Conservation (phyloP, 2,888 invertebrate genomes). For the Sarcophaga subvicina region DNA sequence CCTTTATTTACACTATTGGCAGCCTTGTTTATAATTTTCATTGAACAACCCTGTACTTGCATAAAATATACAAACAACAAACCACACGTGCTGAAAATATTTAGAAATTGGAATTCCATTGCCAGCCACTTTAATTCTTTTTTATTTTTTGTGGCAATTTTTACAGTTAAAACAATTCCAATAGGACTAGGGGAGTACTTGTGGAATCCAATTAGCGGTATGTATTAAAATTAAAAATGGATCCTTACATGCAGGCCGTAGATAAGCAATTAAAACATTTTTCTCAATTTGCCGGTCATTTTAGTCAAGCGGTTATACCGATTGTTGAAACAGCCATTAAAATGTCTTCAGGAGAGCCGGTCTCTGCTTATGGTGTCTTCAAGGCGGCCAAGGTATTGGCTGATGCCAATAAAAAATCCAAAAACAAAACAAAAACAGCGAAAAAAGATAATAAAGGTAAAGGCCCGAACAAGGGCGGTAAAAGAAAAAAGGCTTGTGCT, state of each 20-base stretch:
- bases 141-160: neutral
- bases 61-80: constrained; percentile 31
- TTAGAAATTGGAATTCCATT: neutral
- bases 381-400: constrained; percentile 43
- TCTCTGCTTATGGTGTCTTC: constrained; percentile 71
- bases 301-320: constrained; percentile 43
- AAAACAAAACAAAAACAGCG: constrained; percentile 51
- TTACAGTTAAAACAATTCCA: constrained; percentile 52
- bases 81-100: constrained; percentile 51
- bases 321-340: constrained; percentile 46
- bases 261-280: constrained; percentile 48
- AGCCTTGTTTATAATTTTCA: neutral
- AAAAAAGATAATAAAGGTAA: constrained; percentile 2
- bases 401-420: constrained; percentile 26
- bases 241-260: constrained; percentile 10
- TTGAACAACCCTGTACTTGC: constrained; percentile 31
- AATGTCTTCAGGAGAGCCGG: constrained; percentile 59
- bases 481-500: constrained; percentile 30
- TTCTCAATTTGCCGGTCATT: constrained; percentile 21
- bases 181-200: neutral
- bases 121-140: neutral
- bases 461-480: constrained; percentile 3
- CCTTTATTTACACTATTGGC: no score
- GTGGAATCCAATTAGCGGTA: constrained; percentile 23
- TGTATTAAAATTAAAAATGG: constrained; percentile 46